A percentile compares a stretch with the other conserved stretches of the same genome.
phyloP scores from a whole-genome alignment of 1,140 invertebrate genomes.

The Cheumatopsyche charites region DNA sequence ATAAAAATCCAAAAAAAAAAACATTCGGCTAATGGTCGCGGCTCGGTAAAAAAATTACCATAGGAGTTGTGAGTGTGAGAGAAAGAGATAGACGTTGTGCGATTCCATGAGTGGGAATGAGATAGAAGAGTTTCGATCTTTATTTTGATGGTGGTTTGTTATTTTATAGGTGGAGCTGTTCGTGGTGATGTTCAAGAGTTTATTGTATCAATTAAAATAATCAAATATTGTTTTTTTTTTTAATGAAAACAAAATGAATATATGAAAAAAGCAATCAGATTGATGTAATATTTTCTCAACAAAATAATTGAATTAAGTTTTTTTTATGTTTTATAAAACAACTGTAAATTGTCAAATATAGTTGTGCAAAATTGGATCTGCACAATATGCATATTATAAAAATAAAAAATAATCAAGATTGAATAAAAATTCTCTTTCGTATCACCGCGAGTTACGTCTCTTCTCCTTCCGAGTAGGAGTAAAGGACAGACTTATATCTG shows the following conservation, averaged over 20 bases:
- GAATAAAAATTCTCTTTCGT: background rate
- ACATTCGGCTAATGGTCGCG: slow-evolving; percentile 47
- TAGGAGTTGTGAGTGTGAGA: slow-evolving; percentile 37
- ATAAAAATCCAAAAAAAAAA: slow-evolving; percentile 45
- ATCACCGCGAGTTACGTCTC: background rate
- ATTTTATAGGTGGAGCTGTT: slow-evolving; percentile 43
- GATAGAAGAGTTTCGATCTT: slow-evolving; percentile 40
- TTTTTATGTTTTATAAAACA: no score
- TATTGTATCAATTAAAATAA: slow-evolving; percentile 23
- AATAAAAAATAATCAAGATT: no score
- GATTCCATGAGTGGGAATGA: slow-evolving; percentile 10
- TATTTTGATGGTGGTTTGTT: slow-evolving; percentile 45
- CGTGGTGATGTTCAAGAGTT: slow-evolving; percentile 29
- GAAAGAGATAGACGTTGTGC: slow-evolving; percentile 20
- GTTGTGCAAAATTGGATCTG: no score
- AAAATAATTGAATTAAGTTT: no score
- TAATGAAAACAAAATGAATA: background rate
- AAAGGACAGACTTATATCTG: slow-evolving; percentile 38
- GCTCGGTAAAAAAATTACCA: slow-evolving; percentile 45
- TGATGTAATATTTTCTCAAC: no score
- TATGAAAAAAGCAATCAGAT: no score
- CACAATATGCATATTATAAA: no score
- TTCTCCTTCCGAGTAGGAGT: slow-evolving; percentile 42
- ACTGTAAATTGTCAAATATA: no score
- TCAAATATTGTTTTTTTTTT: background rate